Evolutionary conservation across 1,140 invertebrate genomes (phyloP).

Genomic region (Penaeus indicus): DNA sequence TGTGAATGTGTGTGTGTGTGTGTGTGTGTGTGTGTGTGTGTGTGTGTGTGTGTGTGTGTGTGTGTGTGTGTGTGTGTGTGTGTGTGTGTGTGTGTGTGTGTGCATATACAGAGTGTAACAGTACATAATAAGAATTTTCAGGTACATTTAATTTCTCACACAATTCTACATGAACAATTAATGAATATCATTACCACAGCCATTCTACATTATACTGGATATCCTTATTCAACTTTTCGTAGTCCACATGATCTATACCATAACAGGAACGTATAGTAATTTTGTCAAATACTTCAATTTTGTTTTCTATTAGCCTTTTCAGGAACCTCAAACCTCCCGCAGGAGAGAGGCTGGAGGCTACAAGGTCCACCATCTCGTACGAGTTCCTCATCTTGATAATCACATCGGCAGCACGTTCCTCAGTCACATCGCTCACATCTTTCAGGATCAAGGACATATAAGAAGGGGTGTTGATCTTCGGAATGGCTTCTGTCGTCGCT

Average conservation of each 20-base stretch:
- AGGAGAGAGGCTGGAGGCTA: conserved; percentile 19
- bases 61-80: too few relatives aligned
- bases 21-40: too few relatives aligned
- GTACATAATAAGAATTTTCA: too few relatives aligned
- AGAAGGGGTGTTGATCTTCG: not conserved
- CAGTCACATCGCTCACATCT: conserved; percentile 18
- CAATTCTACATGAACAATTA: too few relatives aligned
- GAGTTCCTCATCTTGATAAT: not conserved
- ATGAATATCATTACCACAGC: too few relatives aligned
- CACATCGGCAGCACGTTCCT: conserved; percentile 3
- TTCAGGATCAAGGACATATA: not conserved
- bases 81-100: too few relatives aligned
- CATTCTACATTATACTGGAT: too few relatives aligned
- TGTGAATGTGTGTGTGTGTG: too few relatives aligned
- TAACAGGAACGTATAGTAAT: conserved; percentile 28
- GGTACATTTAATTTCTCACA: too few relatives aligned
- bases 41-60: too few relatives aligned
- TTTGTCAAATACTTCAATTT: not conserved
- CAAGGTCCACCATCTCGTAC: not conserved
- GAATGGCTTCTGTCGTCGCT: not conserved
- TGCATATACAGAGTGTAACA: too few relatives aligned
- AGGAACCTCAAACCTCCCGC: not conserved
- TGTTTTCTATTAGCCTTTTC: not conserved
- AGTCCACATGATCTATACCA: not conserved
- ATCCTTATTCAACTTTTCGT: not conserved